Percentiles rank a stretch among this genome's conserved stretches.
phyloP scores from a whole-genome alignment of 2,888 invertebrate genomes.

The Sabellastarte sp. region DNA sequence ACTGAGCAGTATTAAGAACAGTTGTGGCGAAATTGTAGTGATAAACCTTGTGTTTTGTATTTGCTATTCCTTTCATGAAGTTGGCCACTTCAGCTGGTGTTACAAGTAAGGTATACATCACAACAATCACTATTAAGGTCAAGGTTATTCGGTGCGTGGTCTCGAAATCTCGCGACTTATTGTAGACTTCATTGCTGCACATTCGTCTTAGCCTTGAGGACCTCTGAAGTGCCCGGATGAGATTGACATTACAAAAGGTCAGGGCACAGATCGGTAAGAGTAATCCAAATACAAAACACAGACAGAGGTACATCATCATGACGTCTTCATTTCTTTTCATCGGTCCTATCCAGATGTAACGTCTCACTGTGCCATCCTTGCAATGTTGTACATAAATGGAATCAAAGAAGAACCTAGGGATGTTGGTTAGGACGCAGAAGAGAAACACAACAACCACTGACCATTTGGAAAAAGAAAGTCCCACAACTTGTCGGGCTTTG shows the following conservation, averaged over 20 bases:
- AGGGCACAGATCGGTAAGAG: constrained; percentile 48
- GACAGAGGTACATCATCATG: background rate
- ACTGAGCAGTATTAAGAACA: constrained; percentile 23
- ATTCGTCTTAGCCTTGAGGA: constrained; percentile 1
- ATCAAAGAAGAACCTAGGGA: constrained; percentile 23
- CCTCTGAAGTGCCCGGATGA: constrained; percentile 35
- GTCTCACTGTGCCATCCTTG: background rate
- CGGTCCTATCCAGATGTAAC: background rate
- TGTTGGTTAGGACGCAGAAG: constrained; percentile 22
- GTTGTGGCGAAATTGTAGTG: constrained; percentile 19
- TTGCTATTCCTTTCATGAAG: constrained; percentile 33
- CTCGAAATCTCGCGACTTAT: constrained; percentile 2
- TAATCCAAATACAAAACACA: constrained; percentile 48
- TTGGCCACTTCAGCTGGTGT: constrained; percentile 51
- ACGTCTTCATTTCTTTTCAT: background rate
- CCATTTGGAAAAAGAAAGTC: constrained; percentile 43
- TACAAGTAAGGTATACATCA: constrained; percentile 50
- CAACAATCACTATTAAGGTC: constrained; percentile 50
- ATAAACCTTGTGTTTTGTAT: constrained; percentile 4
- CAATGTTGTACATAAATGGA: constrained; percentile 14
- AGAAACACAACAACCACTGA: constrained; percentile 34
- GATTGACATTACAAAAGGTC: constrained; percentile 48
- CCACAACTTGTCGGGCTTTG: constrained; percentile 49
- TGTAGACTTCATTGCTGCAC: constrained; percentile 2
- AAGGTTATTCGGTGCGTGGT: constrained; percentile 37